Conservation (phyloP, 2,113 vertebrate species). For the Tyrannus savana region DNA sequence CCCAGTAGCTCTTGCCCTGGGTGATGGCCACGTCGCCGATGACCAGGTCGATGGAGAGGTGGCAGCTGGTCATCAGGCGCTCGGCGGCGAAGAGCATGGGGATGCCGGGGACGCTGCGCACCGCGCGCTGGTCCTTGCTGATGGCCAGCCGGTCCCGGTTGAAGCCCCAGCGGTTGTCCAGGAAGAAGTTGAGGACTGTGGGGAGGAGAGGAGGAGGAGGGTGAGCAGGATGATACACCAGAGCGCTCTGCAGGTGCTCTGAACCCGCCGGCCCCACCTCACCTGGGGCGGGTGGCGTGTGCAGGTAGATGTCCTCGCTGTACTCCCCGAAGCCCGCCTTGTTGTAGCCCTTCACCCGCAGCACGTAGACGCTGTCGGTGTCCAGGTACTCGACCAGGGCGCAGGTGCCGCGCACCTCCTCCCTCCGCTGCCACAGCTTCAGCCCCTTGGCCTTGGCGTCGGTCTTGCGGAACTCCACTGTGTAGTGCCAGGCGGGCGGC, state of each 20-base stretch:
- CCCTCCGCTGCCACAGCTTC: conserved; percentile 85
- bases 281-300: conserved; percentile 93
- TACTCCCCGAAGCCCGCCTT: conserved; percentile 94
- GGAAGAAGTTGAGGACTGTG: conserved; percentile 91
- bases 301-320: conserved; percentile 95
- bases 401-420: conserved; percentile 89
- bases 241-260: rapidly evolving
- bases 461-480: conserved; percentile 89
- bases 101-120: conserved; percentile 90
- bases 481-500: conserved; percentile 93
- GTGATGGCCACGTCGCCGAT: conserved; percentile 88
- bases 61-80: conserved; percentile 90
- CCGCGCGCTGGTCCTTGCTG: conserved; percentile 91
- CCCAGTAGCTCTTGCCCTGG: conserved; percentile 96
- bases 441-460: conserved; percentile 79
- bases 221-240: background rate
- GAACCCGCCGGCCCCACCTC: background rate
- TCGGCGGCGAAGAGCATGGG: conserved; percentile 86
- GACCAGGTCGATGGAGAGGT: conserved; percentile 91
- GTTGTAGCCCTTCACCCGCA: conserved; percentile 92
- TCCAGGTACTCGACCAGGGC: conserved; percentile 89
- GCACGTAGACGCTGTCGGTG: conserved; percentile 91
- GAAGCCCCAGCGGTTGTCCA: conserved; percentile 92
- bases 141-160: conserved; percentile 90
- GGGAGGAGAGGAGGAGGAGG: background rate